phyloP scores from a whole-genome alignment of 2,797 vertebrate genomes.

The Helarctos malayanus region DNA sequence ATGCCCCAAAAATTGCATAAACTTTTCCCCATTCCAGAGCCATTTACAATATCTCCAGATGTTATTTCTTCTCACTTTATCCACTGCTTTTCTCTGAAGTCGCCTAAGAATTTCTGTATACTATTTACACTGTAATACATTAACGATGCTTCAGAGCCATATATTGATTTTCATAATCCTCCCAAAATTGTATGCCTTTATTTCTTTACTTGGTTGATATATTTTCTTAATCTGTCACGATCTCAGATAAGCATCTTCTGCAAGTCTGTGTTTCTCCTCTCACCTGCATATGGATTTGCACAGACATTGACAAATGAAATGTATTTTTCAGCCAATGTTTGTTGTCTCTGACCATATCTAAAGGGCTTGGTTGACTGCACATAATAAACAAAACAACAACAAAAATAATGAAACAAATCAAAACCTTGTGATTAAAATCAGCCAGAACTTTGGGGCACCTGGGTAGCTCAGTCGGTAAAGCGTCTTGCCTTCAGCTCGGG shows the following conservation, averaged over 20 bases:
- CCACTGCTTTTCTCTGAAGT: neutral
- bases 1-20: conserved; percentile 42
- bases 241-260: neutral
- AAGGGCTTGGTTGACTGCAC: neutral
- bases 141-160: neutral
- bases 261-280: neutral
- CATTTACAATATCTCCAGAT: neutral
- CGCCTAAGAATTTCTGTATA: neutral
- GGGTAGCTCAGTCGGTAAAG: too few relatives aligned
- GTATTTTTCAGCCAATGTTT: neutral
- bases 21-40: conserved; percentile 56
- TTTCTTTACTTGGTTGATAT: neutral
- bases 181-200: neutral
- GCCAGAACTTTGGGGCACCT: neutral
- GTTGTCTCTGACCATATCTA: conserved; percentile 43
- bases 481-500: too few relatives aligned
- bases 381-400: neutral
- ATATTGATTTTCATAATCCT: neutral
- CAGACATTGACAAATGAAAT: neutral
- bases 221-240: neutral
- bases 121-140: neutral
- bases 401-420: neutral
- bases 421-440: neutral
- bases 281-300: neutral
- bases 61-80: conserved; percentile 7